Conservation (phyloP, 2,888 invertebrate genomes). For the Brenthis ino region DNA sequence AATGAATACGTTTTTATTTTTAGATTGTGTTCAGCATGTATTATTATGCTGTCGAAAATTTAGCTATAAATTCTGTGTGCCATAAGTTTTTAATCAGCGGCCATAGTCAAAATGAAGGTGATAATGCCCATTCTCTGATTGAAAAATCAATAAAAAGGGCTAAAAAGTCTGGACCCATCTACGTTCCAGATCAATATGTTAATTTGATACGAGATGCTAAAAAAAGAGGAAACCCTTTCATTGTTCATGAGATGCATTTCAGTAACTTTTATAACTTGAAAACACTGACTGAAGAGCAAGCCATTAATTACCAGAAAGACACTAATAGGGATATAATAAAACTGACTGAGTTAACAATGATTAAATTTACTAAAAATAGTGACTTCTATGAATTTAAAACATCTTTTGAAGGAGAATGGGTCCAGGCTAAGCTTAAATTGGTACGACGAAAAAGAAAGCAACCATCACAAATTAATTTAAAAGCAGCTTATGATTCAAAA, state of each 20-base stretch:
- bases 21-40: slow-evolving; percentile 22
- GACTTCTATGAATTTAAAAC: too few relatives aligned
- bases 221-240: slow-evolving; percentile 39
- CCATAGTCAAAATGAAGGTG: slow-evolving; percentile 23
- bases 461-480: too few relatives aligned
- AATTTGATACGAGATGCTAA: slow-evolving; percentile 5
- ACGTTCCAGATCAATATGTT: slow-evolving; percentile 23
- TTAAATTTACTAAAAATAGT: too few relatives aligned
- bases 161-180: slow-evolving; percentile 19
- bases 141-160: slow-evolving; percentile 19
- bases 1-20: background rate
- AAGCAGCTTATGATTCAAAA: too few relatives aligned
- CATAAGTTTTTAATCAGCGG: slow-evolving; percentile 28
- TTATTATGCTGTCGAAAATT: slow-evolving; percentile 16
- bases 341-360: background rate
- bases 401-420: too few relatives aligned
- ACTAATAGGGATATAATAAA: slow-evolving; percentile 9
- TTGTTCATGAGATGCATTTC: slow-evolving; percentile 43
- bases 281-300: slow-evolving; percentile 20
- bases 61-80: slow-evolving; percentile 3
- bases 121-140: slow-evolving; percentile 19
- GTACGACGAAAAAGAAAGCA: too few relatives aligned
- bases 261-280: slow-evolving; percentile 45
- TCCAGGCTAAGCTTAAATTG: too few relatives aligned
- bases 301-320: slow-evolving; percentile 25